A percentile compares a stretch with the other conserved stretches of the same genome.
phyloP scores from a whole-genome alignment of 2,888 invertebrate genomes.

The Phyllotreta cruciferae region DNA sequence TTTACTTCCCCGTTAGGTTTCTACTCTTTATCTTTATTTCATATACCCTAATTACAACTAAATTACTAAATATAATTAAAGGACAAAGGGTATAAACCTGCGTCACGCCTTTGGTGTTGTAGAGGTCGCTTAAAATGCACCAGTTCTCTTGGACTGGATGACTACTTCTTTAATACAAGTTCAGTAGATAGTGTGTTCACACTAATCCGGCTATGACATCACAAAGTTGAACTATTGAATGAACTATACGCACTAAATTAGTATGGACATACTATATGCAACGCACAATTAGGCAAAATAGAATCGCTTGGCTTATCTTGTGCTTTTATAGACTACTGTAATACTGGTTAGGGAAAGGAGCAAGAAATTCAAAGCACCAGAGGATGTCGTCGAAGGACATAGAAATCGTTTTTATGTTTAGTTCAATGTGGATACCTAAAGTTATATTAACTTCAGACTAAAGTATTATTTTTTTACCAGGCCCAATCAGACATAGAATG shows the following conservation, averaged over 20 bases:
- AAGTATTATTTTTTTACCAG: conserved; percentile 60
- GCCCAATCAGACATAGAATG: conserved; percentile 99
- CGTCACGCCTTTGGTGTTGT: conserved; percentile 36
- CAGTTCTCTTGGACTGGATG: conserved; percentile 61
- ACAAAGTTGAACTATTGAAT: neutral
- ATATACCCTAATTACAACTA: too few species aligned
- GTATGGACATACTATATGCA: neutral
- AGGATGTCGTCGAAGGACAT: too few species aligned
- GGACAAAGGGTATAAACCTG: conserved; percentile 34
- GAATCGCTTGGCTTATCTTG: too few species aligned
- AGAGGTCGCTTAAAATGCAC: conserved; percentile 50
- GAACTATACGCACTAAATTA: neutral
- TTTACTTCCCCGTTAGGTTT: conserved; percentile 22
- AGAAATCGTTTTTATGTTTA: too few species aligned
- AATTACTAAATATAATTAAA: too few species aligned
- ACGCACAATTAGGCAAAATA: too few species aligned
- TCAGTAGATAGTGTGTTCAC: neutral
- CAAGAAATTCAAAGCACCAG: too few species aligned
- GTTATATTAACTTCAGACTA: neutral
- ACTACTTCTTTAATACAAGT: conserved; percentile 35
- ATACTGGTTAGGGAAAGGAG: too few species aligned
- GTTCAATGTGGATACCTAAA: neutral
- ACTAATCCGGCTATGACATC: too few species aligned
- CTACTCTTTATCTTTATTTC: conserved; percentile 30
- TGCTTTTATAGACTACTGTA: too few species aligned